A percentile compares a stretch with the other conserved stretches of the same genome.
These are phyloP conservation scores for Meleagris gallopavo DNA, from an alignment of 2,113 vertebrate genomes.

Conservation along the genomic window DNA sequence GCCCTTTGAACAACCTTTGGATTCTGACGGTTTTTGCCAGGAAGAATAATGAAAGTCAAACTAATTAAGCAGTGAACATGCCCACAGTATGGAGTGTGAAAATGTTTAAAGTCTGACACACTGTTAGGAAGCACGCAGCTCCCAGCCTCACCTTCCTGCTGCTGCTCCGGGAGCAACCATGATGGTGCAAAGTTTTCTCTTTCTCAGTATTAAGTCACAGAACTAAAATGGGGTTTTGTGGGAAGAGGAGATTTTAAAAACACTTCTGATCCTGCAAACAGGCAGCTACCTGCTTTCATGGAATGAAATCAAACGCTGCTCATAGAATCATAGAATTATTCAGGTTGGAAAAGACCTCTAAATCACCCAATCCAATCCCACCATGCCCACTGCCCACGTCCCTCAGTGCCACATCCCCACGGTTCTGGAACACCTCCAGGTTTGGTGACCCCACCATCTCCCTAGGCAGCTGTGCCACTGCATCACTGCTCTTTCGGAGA, in stretches of 20 bases:
- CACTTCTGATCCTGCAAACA: neutral
- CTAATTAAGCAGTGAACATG: neutral
- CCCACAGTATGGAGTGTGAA: neutral
- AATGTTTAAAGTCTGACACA: neutral
- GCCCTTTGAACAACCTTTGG: conserved; percentile 29
- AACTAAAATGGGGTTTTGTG: neutral
- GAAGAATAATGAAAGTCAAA: conserved; percentile 22
- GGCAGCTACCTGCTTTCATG: neutral
- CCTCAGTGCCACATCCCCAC: no score
- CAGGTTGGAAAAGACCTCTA: neutral
- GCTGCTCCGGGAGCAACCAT: neutral
- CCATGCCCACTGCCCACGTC: no score
- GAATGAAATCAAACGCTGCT: neutral
- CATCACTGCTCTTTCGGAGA: no score
- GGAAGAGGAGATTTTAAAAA: neutral
- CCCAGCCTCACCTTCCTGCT: neutral
- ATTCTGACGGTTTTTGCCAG: neutral
- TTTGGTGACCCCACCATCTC: no score
- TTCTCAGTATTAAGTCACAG: neutral
- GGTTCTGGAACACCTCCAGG: no score
- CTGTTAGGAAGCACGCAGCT: neutral
- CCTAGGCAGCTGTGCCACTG: no score
- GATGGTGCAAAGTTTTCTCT: neutral
- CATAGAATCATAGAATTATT: neutral
- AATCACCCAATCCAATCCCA: neutral